Percentiles rank a stretch among this genome's conserved stretches.
Conservation (phyloP, 2,113 vertebrate species). For the Lepus europaeus region DNA sequence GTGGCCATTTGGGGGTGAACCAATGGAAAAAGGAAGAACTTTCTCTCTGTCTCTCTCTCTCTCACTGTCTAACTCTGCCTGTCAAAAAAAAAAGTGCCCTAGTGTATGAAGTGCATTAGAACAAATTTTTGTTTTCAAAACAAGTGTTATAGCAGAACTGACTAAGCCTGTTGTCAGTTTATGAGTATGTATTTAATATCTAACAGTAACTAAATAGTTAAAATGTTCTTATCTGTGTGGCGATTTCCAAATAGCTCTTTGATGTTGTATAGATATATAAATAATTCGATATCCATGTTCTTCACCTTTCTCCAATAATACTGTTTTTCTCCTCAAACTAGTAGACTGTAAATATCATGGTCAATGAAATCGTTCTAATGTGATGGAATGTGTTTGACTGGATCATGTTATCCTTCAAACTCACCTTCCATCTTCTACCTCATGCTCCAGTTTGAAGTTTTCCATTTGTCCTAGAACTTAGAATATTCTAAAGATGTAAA, state of each 20-base stretch:
- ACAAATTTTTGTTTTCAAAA: not conserved
- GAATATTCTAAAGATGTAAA: not conserved
- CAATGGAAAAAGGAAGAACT: too few relatives aligned
- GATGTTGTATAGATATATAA: not conserved
- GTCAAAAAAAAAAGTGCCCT: not conserved
- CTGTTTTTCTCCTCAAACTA: not conserved
- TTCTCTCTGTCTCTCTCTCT: too few relatives aligned
- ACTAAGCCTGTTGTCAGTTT: not conserved
- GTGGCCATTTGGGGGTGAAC: too few relatives aligned
- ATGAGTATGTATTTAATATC: not conserved
- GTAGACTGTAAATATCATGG: not conserved
- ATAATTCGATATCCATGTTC: not conserved
- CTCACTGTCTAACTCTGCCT: too few relatives aligned
- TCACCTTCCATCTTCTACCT: not conserved
- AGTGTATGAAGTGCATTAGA: not conserved
- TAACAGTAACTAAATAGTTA: not conserved
- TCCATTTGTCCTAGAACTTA: constrained; percentile 4
- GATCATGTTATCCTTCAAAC: not conserved
- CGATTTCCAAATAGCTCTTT: not conserved
- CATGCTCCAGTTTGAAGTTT: not conserved
- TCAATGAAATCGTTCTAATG: not conserved
- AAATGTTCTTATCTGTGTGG: not conserved
- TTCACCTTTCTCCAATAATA: not conserved
- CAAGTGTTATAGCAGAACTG: not conserved
- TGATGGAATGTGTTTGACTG: not conserved